Evolutionary conservation across 2,113 vertebrate genomes (phyloP), one percentile per base, ranked within the genome.

Genomic region (Pteropus alecto): DNA sequence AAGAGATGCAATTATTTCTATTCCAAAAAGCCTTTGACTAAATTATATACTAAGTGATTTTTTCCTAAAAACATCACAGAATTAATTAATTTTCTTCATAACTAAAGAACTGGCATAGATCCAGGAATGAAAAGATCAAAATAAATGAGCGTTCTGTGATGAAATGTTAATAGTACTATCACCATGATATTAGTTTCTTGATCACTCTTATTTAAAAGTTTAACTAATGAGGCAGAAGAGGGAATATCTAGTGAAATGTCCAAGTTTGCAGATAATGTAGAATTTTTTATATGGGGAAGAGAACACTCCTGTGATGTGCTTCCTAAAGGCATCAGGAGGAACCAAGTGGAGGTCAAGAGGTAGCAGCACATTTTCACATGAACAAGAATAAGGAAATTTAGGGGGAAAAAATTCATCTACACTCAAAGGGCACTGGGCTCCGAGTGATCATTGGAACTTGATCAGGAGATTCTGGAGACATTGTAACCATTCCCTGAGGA

Each of bases 1-100:
- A 94, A 78, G 56, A 94, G 82, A 86, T 86, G 61, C 77, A 94
- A 93, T 95, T 97, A 95, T 68, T 94, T 94, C 48, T 93, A 61
- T 86, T 96, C 82, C 54, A 95, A 93, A 96, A 97, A 79, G 35
- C 13, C 58, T 87, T 91, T 71, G 35, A 88, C 68, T 95, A 95
- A 97, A 92, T 95, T 96, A 96, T 82, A 93, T 24, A 93, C 65
- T 68, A 68, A 85, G n/a, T 93, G 38, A 83, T 82, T 41, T 83
- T 87, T 73, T 46, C 71, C 67, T 70, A 87, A 95, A 93, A 95
- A 65, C 21, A 81, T 79, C 43, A 56, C 21, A 33, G 54, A 86
- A 71, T 86, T 96, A 96, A 89, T 89, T 93, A 51, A 51, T 88
- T 91, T 86, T 92, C 43, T 93, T 81, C 24, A 10, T 68, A 73